A percentile compares a stretch with the other conserved stretches of the same genome.
phyloP scores from a whole-genome alignment of 2,113 vertebrate species.

The Thomomys bottae region DNA sequence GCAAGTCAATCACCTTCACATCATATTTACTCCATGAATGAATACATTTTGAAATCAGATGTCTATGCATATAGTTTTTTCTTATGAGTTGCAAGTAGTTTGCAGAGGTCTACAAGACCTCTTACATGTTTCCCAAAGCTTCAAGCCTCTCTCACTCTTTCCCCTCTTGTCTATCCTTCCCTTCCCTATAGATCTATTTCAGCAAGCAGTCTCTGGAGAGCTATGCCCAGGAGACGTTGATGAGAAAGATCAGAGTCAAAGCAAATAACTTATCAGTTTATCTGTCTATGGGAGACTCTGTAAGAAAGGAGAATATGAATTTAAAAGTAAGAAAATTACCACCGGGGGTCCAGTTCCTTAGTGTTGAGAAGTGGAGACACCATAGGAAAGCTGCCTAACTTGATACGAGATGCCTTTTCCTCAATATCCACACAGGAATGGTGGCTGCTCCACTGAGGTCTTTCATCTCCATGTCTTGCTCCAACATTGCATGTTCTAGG shows the following conservation, averaged over 20 bases:
- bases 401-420: accelerated
- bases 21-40: not conserved
- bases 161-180: not conserved
- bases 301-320: not conserved
- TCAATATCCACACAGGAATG: not conserved
- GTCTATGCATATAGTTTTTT: not conserved
- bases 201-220: not conserved
- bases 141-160: not conserved
- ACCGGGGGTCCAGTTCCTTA: not conserved
- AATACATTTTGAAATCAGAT: not conserved
- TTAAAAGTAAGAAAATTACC: not conserved
- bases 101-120: too few relatives aligned
- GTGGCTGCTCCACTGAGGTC: not conserved
- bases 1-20: not conserved
- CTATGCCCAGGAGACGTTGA: not conserved
- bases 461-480: not conserved
- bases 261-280: not conserved
- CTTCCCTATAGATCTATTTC: not conserved
- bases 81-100: not conserved
- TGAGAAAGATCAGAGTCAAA: not conserved
- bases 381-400: not conserved
- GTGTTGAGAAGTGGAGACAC: not conserved
- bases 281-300: not conserved
- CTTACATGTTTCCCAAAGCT: not conserved
- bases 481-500: not conserved